Evolutionary conservation across 2,888 invertebrate genomes (phyloP), one percentile per base, ranked within the genome.

Genomic region (Reticulitermes lucifugus): DNA sequence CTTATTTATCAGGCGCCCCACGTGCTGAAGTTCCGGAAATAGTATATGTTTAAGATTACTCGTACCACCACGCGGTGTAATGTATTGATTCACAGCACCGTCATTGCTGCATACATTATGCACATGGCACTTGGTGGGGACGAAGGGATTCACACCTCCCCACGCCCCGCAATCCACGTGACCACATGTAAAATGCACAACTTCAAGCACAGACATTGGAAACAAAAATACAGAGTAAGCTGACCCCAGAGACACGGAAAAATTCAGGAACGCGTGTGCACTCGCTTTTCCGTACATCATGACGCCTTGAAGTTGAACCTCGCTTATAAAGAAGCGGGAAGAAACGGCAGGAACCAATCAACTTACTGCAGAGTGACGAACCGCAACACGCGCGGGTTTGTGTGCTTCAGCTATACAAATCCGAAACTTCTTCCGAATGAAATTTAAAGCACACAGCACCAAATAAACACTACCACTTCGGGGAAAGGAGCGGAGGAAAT

Each of bases 91-190:
- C 80, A 22, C 35, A 29, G 60, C 60, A 35, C 59, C 22, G 60
- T 80, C 80, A 80, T 22, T 41, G 80, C 9, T 14, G 41, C 80
- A 80, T 80, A 80, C 55, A 80, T 80, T 80, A 80, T 80, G 80
- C 80, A 80, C 80, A 60, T 21, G 80, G 41, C 80, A 80, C 60
- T 73, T 1, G 65, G 51, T 51, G 80, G 59, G 60, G 80, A 79
- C 14, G 79, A 79, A 46, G 51, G 79, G 55, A 46, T 79, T 79
- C 79, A 79, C 51, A 51, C 51, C 12, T 60, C 55, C 79, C 51
- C 79, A 12, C 35, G 35, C 35, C 35, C 35, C 35, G 35, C 35
- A 35, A 35, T 4, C 29, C 79, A 79, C 79, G 80, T 55, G 35
- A 80, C 10, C 29, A 18, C 81, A 81, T 81, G 65, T 21, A 81